Percentiles rank a stretch among this genome's conserved stretches.
phyloP scores from a whole-genome alignment of 1,140 invertebrate species.

The Trichonephila inaurata region DNA sequence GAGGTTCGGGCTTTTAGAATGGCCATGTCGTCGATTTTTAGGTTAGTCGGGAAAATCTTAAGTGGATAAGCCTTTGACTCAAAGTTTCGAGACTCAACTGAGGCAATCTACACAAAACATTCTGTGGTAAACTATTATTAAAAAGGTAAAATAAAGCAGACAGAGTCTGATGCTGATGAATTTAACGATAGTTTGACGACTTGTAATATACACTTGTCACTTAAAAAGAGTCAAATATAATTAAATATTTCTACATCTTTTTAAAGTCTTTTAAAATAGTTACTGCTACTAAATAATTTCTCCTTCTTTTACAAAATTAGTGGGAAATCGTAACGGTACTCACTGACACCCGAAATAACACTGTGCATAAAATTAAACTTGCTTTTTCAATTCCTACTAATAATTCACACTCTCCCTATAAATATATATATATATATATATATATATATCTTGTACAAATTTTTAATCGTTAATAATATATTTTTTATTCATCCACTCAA shows the following conservation, averaged over 20 bases:
- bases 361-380: too few relatives aligned
- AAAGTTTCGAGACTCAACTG: constrained; percentile 5
- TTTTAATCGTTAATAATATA: too few relatives aligned
- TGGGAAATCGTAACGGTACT: too few relatives aligned
- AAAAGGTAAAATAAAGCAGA: not conserved
- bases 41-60: not conserved
- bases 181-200: not conserved
- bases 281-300: too few relatives aligned
- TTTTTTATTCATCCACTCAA: too few relatives aligned
- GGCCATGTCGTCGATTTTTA: constrained; percentile 30
- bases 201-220: not conserved
- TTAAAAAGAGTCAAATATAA: not conserved
- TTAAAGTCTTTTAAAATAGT: not conserved
- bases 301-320: too few relatives aligned
- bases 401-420: too few relatives aligned
- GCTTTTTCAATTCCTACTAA: too few relatives aligned
- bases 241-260: not conserved
- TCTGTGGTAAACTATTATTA: constrained; percentile 16
- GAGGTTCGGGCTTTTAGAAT: not conserved
- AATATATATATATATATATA: too few relatives aligned
- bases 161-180: not conserved
- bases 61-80: not conserved
- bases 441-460: too few relatives aligned
- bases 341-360: too few relatives aligned
- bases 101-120: constrained; percentile 10